Evolutionary conservation across 2,888 invertebrate genomes (phyloP).

Genomic region (Leucophenga maculata): DNA sequence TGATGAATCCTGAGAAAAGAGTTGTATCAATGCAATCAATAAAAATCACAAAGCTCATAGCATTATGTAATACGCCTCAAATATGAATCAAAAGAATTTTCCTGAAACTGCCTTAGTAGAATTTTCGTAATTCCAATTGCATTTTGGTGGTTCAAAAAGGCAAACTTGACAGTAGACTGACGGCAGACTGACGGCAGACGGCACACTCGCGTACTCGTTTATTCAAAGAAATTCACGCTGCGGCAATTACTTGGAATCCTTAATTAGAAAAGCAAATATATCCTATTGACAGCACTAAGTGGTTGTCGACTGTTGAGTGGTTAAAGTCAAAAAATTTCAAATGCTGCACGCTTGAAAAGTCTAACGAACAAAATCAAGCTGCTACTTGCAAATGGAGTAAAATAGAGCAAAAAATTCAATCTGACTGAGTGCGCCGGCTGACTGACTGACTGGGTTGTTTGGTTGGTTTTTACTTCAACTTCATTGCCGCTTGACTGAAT

Average conservation of each 20-base stretch:
- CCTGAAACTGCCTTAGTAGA: no score
- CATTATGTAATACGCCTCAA: no score
- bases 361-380: background rate
- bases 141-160: background rate
- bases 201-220: no score
- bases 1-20: no score
- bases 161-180: background rate
- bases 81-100: no score
- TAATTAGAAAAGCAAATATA: constrained; percentile 57
- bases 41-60: background rate
- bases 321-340: constrained; percentile 7
- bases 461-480: background rate
- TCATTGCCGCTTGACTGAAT: constrained; percentile 3
- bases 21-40: background rate
- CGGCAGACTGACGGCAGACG: no score
- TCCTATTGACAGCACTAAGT: constrained; percentile 34
- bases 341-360: background rate
- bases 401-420: background rate
- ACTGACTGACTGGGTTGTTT: background rate
- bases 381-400: background rate
- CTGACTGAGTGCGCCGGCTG: background rate
- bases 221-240: background rate
- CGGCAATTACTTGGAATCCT: constrained; percentile 28
- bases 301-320: constrained; percentile 24
- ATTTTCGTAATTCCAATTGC: background rate